Percentiles rank a stretch among this genome's conserved stretches.
Evolutionary conservation across 2,888 invertebrate species (phyloP).

Genomic region (Chrysomela aeneicollis): DNA sequence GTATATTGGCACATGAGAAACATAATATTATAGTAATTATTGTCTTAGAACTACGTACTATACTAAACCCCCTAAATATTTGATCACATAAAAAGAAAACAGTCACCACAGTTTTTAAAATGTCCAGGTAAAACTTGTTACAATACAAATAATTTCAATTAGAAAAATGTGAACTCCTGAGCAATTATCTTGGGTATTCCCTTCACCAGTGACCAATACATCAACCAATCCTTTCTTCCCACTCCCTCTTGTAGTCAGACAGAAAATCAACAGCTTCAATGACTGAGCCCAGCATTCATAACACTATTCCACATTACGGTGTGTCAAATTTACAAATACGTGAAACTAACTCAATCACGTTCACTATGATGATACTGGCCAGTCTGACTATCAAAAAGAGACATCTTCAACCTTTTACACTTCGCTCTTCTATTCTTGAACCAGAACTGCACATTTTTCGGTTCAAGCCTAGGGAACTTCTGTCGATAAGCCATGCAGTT

Average conservation of each 20-base stretch:
- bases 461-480: slow-evolving; percentile 97
- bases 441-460: slow-evolving; percentile 99
- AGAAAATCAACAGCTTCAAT: too few relatives aligned
- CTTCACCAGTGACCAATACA: neutral
- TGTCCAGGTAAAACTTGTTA: neutral
- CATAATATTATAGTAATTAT: slow-evolving; percentile 22
- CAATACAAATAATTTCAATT: neutral
- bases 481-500: slow-evolving; percentile 97
- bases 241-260: too few relatives aligned
- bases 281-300: too few relatives aligned
- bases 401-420: slow-evolving; percentile 95
- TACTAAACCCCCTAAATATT: neutral
- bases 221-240: neutral
- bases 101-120: neutral
- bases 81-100: neutral
- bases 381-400: slow-evolving; percentile 79
- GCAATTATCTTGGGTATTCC: neutral
- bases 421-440: slow-evolving; percentile 99
- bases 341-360: slow-evolving; percentile 61
- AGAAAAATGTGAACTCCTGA: neutral
- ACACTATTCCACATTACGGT: too few relatives aligned
- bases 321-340: neutral
- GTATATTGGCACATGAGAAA: slow-evolving; percentile 28
- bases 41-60: slow-evolving; percentile 29
- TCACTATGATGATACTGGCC: slow-evolving; percentile 70